Conservation (phyloP, 2,113 vertebrate genomes). For the Hyperopisus bebe region DNA sequence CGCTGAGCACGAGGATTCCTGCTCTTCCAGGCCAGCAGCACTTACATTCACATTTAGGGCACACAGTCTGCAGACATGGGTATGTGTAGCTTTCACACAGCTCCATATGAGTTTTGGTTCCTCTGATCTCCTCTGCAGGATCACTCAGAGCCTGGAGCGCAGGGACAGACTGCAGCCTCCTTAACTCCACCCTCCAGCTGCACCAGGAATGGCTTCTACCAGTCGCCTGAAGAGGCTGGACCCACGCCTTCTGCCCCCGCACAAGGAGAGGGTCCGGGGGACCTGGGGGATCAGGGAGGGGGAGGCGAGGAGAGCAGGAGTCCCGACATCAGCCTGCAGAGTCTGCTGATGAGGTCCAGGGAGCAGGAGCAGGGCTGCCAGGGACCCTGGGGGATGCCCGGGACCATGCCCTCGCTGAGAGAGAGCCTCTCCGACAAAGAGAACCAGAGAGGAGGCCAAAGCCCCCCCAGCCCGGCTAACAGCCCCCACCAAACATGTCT, state of each 20-base stretch:
- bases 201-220: constrained; percentile 43
- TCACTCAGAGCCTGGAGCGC: constrained; percentile 38
- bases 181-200: constrained; percentile 7
- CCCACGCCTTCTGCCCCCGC: background rate
- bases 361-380: constrained; percentile 71
- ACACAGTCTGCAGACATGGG: background rate
- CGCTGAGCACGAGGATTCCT: background rate
- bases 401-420: constrained; percentile 12
- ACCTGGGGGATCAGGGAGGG: constrained; percentile 33
- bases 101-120: background rate
- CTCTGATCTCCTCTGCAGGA: constrained; percentile 47
- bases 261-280: constrained; percentile 43
- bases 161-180: constrained; percentile 34
- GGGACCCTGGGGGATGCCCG: constrained; percentile 46
- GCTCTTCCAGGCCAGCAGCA: background rate
- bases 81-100: background rate
- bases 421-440: constrained; percentile 71
- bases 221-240: constrained; percentile 32
- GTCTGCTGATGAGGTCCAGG: constrained; percentile 78
- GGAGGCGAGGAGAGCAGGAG: constrained; percentile 56
- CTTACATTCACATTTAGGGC: background rate
- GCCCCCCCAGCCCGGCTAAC: constrained; percentile 23
- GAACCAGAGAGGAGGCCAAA: constrained; percentile 49
- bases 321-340: constrained; percentile 70
- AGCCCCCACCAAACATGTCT: constrained; percentile 25